Evolutionary conservation across 2,888 invertebrate genomes (phyloP).

Genomic region (Alviniconcha strummeri): DNA sequence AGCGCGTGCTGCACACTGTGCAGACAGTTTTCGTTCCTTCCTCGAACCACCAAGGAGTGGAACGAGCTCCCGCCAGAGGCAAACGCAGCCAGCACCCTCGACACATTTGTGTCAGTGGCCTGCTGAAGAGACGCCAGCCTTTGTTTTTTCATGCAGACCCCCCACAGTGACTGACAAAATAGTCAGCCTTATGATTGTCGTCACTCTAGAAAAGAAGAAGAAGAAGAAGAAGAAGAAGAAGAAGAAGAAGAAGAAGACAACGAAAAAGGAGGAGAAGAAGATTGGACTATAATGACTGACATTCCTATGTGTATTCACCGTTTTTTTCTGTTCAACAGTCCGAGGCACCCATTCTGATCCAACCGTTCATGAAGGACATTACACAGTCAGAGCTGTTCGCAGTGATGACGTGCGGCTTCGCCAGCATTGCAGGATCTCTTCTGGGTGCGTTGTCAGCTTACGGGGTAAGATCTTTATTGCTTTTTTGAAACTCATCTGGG

Average conservation of each 20-base stretch:
- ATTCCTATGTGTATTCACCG: background rate
- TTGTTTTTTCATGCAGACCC: no score
- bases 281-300: background rate
- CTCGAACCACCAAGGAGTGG: no score
- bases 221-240: background rate
- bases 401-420: constrained; percentile 34
- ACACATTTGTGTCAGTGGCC: no score
- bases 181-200: no score
- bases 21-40: no score
- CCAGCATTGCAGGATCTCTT: constrained; percentile 41
- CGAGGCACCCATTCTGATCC: constrained; percentile 22
- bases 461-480: constrained; percentile 39
- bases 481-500: no score
- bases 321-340: background rate
- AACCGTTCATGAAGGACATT: constrained; percentile 32
- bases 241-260: background rate
- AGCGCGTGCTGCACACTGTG: no score
- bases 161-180: no score
- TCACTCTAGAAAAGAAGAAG: background rate
- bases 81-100: no score
- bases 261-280: background rate
- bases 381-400: constrained; percentile 36
- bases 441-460: constrained; percentile 43
- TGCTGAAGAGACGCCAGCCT: no score
- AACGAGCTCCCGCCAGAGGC: no score